Percentiles rank a stretch among this genome's conserved stretches.
Evolutionary conservation across 1,140 invertebrate species (phyloP).

Genomic region (Heliconius hermathena): DNA sequence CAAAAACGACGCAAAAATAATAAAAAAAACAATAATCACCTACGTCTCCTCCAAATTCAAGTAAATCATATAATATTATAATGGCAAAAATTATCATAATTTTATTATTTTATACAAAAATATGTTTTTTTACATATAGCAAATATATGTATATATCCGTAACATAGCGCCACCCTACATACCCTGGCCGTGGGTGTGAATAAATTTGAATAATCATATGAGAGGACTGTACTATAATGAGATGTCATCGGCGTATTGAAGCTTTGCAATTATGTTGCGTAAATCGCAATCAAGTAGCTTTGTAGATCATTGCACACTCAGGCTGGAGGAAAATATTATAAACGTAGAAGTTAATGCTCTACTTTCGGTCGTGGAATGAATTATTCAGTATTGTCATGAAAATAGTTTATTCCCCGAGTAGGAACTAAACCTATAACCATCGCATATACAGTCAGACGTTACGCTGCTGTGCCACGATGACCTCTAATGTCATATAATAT

Average conservation of each 20-base stretch:
- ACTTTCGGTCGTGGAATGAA: too few relatives aligned
- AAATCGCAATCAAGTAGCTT: constrained; percentile 14
- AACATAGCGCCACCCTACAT: neutral
- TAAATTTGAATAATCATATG: constrained; percentile 7
- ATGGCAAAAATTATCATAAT: too few relatives aligned
- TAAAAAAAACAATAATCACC: too few relatives aligned
- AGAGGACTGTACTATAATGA: neutral
- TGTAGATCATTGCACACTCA: neutral
- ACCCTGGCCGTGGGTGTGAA: neutral
- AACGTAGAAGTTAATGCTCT: neutral
- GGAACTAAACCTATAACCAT: too few relatives aligned
- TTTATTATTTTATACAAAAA: neutral
- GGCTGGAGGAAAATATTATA: neutral
- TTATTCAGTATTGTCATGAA: too few relatives aligned
- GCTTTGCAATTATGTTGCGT: constrained; percentile 8
- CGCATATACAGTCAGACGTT: too few relatives aligned
- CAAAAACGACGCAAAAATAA: too few relatives aligned
- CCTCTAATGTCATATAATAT: too few relatives aligned
- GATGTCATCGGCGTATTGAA: neutral
- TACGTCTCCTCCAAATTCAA: too few relatives aligned
- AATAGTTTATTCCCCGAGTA: too few relatives aligned
- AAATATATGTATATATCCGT: neutral
- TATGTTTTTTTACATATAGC: neutral
- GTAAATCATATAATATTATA: too few relatives aligned
- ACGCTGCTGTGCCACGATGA: too few relatives aligned